phyloP scores from a whole-genome alignment of 2,888 invertebrate species.

The Ornithoptera alexandrae region DNA sequence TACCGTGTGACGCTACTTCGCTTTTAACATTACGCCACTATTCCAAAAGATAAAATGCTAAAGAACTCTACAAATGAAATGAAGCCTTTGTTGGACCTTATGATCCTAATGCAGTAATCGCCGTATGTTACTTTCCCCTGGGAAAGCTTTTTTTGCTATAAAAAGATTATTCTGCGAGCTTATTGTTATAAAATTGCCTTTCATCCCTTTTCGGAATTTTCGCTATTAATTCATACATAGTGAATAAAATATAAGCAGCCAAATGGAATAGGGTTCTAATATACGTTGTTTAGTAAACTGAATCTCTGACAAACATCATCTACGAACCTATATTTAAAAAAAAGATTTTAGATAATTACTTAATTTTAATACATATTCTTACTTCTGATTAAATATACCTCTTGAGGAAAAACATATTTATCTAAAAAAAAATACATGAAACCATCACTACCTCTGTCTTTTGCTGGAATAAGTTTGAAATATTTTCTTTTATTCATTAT shows the following conservation, averaged over 20 bases:
- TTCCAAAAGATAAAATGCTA: not conserved
- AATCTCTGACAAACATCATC: no score
- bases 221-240: not conserved
- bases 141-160: conserved; percentile 6
- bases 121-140: conserved; percentile 7
- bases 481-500: no score
- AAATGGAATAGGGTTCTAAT: no score
- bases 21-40: not conserved
- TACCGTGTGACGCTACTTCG: not conserved
- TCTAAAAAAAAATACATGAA: no score
- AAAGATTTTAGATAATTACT: no score
- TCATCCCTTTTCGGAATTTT: not conserved
- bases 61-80: not conserved
- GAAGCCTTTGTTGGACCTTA: conserved; percentile 18
- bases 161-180: conserved; percentile 1
- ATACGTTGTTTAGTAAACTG: no score
- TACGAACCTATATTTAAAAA: no score
- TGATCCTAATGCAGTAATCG: conserved; percentile 22
- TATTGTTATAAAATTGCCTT: not conserved
- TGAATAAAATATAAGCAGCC: not conserved
- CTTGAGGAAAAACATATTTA: no score
- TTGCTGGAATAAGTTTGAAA: no score
- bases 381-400: no score
- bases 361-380: no score
- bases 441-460: no score